A percentile compares a stretch with the other conserved stretches of the same genome.
Conservation (phyloP, 1,140 invertebrate genomes). For the Drosophila neocordata region DNA sequence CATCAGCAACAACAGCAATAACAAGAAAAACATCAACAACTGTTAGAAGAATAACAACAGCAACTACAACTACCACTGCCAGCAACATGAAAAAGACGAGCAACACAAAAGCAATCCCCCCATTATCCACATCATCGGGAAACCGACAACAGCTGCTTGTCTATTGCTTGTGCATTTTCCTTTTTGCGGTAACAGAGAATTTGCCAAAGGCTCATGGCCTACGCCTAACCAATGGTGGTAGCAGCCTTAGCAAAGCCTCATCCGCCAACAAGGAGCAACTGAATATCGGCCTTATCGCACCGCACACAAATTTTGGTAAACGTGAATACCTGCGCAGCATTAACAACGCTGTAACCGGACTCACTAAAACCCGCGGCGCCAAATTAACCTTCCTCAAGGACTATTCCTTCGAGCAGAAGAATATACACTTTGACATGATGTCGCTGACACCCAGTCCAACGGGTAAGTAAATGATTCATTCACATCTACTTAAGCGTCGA, state of each 20-base stretch:
- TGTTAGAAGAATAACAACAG: no score
- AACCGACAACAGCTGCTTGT: slow-evolving; percentile 20
- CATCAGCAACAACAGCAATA: slow-evolving; percentile 26
- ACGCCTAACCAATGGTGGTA: slow-evolving; percentile 68
- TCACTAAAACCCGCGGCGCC: slow-evolving; percentile 85
- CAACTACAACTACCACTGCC: background rate
- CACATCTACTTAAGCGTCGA: background rate
- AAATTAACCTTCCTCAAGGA: slow-evolving; percentile 86
- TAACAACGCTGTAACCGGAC: slow-evolving; percentile 85
- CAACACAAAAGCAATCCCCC: slow-evolving; percentile 1
- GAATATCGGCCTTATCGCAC: slow-evolving; percentile 85
- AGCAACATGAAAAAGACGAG: background rate
- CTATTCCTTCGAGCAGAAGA: slow-evolving; percentile 85
- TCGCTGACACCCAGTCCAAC: slow-evolving; percentile 89
- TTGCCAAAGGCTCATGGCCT: slow-evolving; percentile 32
- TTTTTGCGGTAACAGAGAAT: slow-evolving; percentile 11
- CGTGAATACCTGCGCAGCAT: slow-evolving; percentile 88
- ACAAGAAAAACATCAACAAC: background rate
- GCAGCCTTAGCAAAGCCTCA: slow-evolving; percentile 61
- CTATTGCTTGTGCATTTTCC: slow-evolving; percentile 36
- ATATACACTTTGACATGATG: slow-evolving; percentile 87
- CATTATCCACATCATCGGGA: background rate
- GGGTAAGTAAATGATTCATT: slow-evolving; percentile 84
- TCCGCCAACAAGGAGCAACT: slow-evolving; percentile 81
- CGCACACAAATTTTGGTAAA: slow-evolving; percentile 84